Conservation (phyloP, 2,888 invertebrate species). For the Strigamia crassipes region DNA sequence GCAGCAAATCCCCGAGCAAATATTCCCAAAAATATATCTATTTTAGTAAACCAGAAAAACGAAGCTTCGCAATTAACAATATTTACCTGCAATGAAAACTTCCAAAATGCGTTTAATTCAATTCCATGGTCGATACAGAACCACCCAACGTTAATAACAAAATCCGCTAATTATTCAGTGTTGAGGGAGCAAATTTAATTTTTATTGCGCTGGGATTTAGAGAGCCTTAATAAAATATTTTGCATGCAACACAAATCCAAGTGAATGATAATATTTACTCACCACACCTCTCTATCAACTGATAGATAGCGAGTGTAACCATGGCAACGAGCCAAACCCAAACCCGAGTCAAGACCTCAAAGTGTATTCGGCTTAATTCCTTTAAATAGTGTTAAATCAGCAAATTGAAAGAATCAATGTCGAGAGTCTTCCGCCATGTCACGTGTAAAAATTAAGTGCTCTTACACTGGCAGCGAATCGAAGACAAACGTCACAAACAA, state of each 20-base stretch:
- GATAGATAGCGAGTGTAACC: not conserved
- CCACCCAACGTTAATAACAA: too few species aligned
- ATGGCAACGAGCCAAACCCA: not conserved
- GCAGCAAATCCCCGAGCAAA: too few species aligned
- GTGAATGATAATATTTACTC: conserved; percentile 11
- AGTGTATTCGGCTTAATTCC: not conserved
- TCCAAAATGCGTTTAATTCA: too few species aligned
- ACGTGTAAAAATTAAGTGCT: conserved; percentile 18
- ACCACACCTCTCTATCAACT: not conserved
- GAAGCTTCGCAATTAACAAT: too few species aligned
- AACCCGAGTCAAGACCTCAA: not conserved
- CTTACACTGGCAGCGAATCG: not conserved
- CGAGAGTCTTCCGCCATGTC: not conserved
- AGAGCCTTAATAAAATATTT: not conserved
- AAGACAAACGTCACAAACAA: not conserved
- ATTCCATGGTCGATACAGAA: too few species aligned
- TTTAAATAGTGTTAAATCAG: conserved; percentile 19
- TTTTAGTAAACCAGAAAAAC: too few species aligned
- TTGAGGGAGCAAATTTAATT: too few species aligned
- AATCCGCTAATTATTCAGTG: too few species aligned
- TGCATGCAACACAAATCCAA: not conserved
- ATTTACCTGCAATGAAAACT: too few species aligned
- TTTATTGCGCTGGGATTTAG: too few species aligned
- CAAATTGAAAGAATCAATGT: conserved; percentile 18
- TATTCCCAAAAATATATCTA: too few species aligned